These are phyloP conservation scores for Malthinus seriepunctatus DNA, from an alignment of 2,888 invertebrate genomes.

Conservation along the genomic window DNA sequence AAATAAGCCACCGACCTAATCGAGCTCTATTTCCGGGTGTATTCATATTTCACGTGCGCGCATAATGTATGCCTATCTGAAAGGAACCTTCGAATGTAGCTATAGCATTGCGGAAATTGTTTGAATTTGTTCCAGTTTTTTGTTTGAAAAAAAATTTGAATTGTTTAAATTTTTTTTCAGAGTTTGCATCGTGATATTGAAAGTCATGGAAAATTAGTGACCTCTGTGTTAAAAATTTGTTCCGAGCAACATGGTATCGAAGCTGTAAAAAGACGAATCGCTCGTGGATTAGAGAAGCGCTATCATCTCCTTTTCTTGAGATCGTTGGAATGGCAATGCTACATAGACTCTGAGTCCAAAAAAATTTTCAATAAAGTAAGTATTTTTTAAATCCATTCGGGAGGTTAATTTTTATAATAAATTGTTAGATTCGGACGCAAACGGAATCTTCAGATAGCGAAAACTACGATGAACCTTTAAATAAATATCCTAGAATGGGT, in stretches of 20 bases:
- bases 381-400: background rate
- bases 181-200: constrained; percentile 91
- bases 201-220: constrained; percentile 85
- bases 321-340: constrained; percentile 91
- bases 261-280: constrained; percentile 56
- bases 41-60: constrained; percentile 18
- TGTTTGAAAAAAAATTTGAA: constrained; percentile 28
- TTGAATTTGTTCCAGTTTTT: constrained; percentile 22
- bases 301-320: constrained; percentile 90
- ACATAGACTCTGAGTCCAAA: constrained; percentile 79
- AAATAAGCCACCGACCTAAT: background rate
- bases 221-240: constrained; percentile 76
- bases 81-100: constrained; percentile 12
- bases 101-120: constrained; percentile 15
- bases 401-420: too few species aligned
- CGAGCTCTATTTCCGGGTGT: constrained; percentile 11
- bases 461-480: constrained; percentile 75
- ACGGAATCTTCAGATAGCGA: constrained; percentile 61
- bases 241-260: constrained; percentile 60
- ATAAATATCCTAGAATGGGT: constrained; percentile 72
- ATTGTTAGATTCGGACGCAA: constrained; percentile 61
- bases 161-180: constrained; percentile 59
- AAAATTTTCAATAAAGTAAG: constrained; percentile 62
- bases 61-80: constrained; percentile 6
- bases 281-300: constrained; percentile 77